Conservation (phyloP, 2,113 vertebrate species). For the Rhinopithecus roxellana region DNA sequence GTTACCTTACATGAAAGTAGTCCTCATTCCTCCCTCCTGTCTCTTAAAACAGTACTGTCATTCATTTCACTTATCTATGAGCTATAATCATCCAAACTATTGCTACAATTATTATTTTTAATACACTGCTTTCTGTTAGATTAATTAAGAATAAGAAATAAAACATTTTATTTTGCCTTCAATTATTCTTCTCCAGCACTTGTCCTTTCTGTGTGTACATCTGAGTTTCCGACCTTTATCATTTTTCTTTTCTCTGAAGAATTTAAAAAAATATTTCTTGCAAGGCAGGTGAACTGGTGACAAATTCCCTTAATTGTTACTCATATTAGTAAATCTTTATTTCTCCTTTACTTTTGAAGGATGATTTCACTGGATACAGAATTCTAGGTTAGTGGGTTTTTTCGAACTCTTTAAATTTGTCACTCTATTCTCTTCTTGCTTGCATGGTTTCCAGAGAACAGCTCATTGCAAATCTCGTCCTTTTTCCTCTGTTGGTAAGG, state of each 20-base stretch:
- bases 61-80: neutral
- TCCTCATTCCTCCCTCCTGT: neutral
- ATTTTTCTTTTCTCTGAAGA: slow-evolving; percentile 11
- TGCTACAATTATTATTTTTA: neutral
- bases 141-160: neutral
- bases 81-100: neutral
- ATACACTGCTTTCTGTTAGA: neutral
- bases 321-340: neutral
- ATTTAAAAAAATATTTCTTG: neutral
- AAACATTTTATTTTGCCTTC: neutral
- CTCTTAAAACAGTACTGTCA: neutral
- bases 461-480: neutral
- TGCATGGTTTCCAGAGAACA: neutral
- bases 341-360: neutral
- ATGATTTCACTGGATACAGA: neutral
- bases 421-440: neutral
- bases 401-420: neutral
- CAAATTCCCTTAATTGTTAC: neutral
- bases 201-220: neutral
- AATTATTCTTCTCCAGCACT: neutral
- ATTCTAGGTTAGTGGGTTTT: neutral
- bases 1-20: neutral
- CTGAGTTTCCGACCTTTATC: neutral
- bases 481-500: neutral
- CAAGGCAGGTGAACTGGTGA: neutral